These are phyloP conservation scores for Drosophila miranda DNA, from an alignment of 1,140 invertebrate species.

Conservation along the genomic window DNA sequence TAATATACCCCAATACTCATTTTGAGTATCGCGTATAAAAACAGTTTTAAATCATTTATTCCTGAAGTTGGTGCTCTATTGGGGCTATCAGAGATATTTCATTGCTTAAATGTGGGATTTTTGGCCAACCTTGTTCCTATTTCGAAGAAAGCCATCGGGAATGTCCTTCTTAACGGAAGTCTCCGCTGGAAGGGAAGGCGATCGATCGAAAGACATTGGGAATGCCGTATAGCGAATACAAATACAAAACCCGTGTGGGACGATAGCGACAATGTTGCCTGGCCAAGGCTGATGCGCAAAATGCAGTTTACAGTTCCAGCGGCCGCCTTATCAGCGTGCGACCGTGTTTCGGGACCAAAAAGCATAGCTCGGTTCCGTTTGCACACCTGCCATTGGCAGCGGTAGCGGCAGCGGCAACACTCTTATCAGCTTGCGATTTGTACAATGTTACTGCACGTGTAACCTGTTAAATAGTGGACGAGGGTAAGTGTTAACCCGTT, in stretches of 20 bases:
- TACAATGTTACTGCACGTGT: conserved; percentile 67
- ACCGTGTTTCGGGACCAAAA: conserved; percentile 15
- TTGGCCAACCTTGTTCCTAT: no score
- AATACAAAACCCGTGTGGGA: no score
- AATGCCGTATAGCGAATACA: no score
- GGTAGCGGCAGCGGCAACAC: not conserved
- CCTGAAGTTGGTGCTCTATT: no score
- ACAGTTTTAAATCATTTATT: no score
- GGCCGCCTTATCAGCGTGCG: conserved; percentile 26
- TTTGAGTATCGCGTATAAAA: no score
- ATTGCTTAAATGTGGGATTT: no score
- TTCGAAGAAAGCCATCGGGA: no score
- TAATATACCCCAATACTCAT: no score
- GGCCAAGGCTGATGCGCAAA: conserved; percentile 24
- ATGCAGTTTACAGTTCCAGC: conserved; percentile 27
- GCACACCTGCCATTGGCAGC: conserved; percentile 22
- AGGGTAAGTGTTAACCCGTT: conserved; percentile 7
- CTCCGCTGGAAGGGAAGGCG: no score
- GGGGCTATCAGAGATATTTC: no score
- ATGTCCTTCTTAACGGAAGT: no score
- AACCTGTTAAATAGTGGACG: conserved; percentile 53
- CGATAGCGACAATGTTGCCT: conserved; percentile 30
- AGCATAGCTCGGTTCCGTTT: conserved; percentile 22
- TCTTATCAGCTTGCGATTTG: conserved; percentile 16
- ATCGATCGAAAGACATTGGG: not conserved